Conservation (phyloP, 2,888 invertebrate species). For the Yponomeuta evonymella region DNA sequence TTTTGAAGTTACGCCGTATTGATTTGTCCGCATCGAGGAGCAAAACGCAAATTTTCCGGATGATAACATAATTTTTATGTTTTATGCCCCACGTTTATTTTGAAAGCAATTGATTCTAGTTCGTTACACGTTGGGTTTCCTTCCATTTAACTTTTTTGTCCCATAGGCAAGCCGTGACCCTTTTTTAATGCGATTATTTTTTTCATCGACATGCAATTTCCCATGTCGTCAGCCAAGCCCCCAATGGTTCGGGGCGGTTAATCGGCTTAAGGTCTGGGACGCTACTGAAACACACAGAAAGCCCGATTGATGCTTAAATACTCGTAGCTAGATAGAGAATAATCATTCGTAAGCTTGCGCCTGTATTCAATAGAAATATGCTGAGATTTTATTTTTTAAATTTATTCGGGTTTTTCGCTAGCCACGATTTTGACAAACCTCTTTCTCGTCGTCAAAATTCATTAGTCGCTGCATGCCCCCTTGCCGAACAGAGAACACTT, state of each 20-base stretch:
- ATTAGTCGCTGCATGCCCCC: no score
- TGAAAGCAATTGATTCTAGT: not conserved
- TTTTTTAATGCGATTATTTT: not conserved
- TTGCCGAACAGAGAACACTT: no score
- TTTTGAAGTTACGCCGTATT: not conserved
- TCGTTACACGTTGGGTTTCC: not conserved
- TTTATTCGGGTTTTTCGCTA: no score
- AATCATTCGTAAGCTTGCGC: no score
- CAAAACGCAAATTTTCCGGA: no score
- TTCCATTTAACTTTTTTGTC: not conserved
- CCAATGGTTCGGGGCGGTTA: constrained; percentile 23
- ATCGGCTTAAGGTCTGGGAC: constrained; percentile 25
- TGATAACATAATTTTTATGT: no score
- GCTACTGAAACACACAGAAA: not conserved
- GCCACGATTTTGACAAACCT: no score
- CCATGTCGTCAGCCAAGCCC: constrained; percentile 14
- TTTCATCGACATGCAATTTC: constrained; percentile 5
- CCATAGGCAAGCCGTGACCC: not conserved
- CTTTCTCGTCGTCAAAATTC: no score
- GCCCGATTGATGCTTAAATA: not conserved
- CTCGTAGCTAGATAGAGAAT: not conserved
- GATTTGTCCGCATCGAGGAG: no score
- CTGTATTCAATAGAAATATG: no score
- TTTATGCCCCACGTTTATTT: no score
- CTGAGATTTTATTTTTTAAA: no score